Base-by-base conservation (phyloP, 2,113 vertebrate genomes). In the Nettapus auritus region DNA sequence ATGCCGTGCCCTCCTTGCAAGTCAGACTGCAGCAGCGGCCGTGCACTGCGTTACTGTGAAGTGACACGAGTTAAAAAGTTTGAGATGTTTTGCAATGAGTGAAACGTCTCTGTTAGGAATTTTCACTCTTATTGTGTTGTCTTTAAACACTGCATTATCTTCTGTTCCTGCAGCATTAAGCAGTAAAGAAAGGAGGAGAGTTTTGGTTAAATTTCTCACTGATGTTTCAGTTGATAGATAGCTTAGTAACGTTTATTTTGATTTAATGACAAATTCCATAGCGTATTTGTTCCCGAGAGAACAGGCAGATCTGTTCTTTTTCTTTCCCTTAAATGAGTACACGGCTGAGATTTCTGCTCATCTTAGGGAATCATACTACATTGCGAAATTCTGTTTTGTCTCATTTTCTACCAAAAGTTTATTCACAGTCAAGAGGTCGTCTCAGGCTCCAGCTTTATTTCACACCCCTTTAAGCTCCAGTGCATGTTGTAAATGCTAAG, bases 301-400 rank as follows among this genome's bases (percentile, higher is more conserved):
- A 86, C 78, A 57, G 90, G 80, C 74, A 48, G 84, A 73, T 91
- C 91, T 88, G 70, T 63, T 91, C 87, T 89, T 82, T 93, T 68
- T 88, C 85, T 46, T 14, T 34, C 69, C 63, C 90, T 31, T 13
- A 11, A 16, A 4, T 0, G 46, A 64, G 87, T 4, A 26, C 44
- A 6, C 2, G 15, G 87, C 70, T 40, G 69, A 44, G 60, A 50
- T 70, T 42, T 36, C 82, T 42, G 82, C 82, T 40, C 18, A 9
- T 8, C 60, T 4, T 46, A 6, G 69, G 82, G 86, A 44, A 62
- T 9, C 2, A 34, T 4, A 20, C 68, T 22, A 21, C 44, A 1
- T 0, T 2, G 71, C 70, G 52, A 75, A 26, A 57, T 77, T n/a
- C 82, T 15, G 62, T 26, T 69, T 15, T 38, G 13, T 2, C 87